Percentiles rank a stretch among this genome's conserved stretches.
These are phyloP conservation scores for Sphaerolaimus hirsutus DNA, from an alignment of 2,888 invertebrate genomes.

Conservation along the genomic window DNA sequence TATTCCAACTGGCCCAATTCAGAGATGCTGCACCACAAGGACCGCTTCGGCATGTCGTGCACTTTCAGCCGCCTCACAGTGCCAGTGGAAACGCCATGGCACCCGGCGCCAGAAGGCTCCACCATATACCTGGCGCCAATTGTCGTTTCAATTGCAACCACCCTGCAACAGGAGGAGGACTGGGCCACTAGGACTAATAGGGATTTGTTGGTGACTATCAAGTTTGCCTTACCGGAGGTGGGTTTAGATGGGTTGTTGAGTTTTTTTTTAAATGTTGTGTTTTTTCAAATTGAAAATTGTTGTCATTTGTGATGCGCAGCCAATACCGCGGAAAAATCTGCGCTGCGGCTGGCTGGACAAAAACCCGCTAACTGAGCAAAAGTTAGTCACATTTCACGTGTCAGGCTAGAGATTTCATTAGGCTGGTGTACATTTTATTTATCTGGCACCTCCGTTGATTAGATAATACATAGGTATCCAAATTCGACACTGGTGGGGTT, in stretches of 20 bases:
- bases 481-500: too few relatives aligned
- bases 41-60: neutral
- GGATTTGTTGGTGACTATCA: neutral
- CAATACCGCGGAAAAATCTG: neutral
- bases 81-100: neutral
- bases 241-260: too few relatives aligned
- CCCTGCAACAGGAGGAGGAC: neutral
- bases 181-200: neutral
- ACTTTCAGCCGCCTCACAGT: neutral
- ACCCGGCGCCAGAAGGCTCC: neutral
- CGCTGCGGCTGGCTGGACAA: neutral
- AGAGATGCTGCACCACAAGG: neutral
- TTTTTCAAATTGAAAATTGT: too few relatives aligned
- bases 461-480: too few relatives aligned
- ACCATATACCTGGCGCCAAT: neutral
- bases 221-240: neutral
- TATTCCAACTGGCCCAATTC: too few relatives aligned
- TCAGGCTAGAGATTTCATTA: neutral
- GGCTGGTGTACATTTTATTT: too few relatives aligned
- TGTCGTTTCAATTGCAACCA: neutral
- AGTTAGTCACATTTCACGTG: neutral
- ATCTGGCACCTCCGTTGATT: too few relatives aligned
- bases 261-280: too few relatives aligned
- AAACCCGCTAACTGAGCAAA: neutral
- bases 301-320: too few relatives aligned